Evolutionary conservation across 2,797 vertebrate genomes (phyloP), one percentile per base, ranked within the genome.

Genomic region (Chrysocyon brachyurus): DNA sequence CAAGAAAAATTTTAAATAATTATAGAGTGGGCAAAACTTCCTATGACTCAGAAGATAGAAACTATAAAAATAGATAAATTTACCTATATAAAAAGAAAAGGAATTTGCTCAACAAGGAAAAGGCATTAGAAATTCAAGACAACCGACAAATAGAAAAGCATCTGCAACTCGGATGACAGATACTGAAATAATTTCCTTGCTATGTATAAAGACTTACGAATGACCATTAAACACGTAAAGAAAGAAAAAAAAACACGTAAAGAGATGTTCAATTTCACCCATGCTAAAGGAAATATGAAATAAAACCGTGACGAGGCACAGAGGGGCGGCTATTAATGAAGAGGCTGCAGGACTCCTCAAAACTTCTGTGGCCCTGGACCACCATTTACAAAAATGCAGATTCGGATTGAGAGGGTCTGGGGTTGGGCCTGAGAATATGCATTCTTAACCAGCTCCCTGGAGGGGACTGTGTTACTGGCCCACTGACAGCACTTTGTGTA

Each of bases 251-350:
- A 94, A 64, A 81, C 4, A 36, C 26, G n/a, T 72, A 79, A 49
- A 84, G 70, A 40, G 46, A 68, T 40, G 3, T 19, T 59, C 57
- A 5, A 33, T 16, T 5, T 49, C 81, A 66, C 63, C 72, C 63
- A 40, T 28, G 57, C 17, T 59, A 52, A 93, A 90, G 49, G 17
- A 94, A 96, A 96, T 24, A 31, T 8, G 91, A 95, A 94, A 70
- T 83, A 40, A 63, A 92, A 22, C 57, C 8, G 2, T 61, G 81
- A 14, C 31, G 14, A 64, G 46, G 46, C 16, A 4, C 8, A n/a
- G 73, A n/a, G 14, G n/a, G 31, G 22, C 16, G 86, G 68, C 40
- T 75, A 24, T 36, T 33, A 28, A 6, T 61, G 24, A 87, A 77
- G 46, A 28, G 1, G 73, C 21, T 22, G 15, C 5, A 33, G 68